A percentile compares a stretch with the other conserved stretches of the same genome.
Conservation (phyloP, 2,113 vertebrate genomes). For the Marmota flaviventris region DNA sequence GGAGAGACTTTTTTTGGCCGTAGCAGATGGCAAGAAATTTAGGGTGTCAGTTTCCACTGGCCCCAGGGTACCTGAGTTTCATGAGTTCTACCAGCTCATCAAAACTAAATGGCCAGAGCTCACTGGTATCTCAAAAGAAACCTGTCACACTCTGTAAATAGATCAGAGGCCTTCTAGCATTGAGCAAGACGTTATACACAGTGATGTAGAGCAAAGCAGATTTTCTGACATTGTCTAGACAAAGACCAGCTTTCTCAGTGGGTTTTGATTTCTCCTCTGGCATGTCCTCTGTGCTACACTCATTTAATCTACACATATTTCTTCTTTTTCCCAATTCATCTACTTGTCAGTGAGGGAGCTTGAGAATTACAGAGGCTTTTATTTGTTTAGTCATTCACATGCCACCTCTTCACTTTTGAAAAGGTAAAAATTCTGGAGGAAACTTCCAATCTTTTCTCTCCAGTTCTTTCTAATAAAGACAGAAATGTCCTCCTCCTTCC, state of each 20-base stretch:
- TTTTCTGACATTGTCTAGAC: conserved; percentile 18
- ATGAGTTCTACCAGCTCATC: neutral
- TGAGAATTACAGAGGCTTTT: conserved; percentile 12
- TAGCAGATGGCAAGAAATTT: conserved; percentile 21
- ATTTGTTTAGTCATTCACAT: conserved; percentile 52
- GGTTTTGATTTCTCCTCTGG: conserved; percentile 28
- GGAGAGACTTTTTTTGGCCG: neutral
- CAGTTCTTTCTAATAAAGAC: conserved; percentile 51
- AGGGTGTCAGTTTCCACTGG: neutral
- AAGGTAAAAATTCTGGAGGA: conserved; percentile 35
- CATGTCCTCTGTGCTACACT: neutral
- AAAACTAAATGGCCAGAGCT: conserved; percentile 9
- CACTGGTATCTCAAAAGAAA: conserved; percentile 36
- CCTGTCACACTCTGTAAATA: neutral
- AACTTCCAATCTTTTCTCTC: neutral
- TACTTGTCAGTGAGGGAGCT: neutral
- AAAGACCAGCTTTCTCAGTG: neutral
- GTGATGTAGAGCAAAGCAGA: neutral
- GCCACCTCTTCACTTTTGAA: neutral
- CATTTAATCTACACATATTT: neutral
- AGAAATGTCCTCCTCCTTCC: neutral
- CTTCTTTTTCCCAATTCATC: conserved; percentile 24
- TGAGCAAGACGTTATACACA: conserved; percentile 33
- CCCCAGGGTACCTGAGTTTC: neutral
- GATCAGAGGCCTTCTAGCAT: conserved; percentile 11